These are phyloP conservation scores for Gambusia yucatana DNA, from an alignment of 2,797 vertebrate genomes.

Conservation along the genomic window DNA sequence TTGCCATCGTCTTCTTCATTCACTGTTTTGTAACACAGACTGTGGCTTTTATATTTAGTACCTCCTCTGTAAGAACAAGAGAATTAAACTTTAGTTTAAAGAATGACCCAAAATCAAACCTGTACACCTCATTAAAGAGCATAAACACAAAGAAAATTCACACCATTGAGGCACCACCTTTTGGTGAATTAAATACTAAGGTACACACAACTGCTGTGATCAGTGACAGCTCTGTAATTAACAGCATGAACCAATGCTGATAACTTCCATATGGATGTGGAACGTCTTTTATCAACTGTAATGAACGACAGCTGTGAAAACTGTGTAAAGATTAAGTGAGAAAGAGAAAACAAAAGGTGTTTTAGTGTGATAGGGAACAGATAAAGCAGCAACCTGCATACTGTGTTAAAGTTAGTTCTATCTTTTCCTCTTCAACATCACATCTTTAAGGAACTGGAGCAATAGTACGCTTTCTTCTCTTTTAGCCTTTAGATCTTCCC, in stretches of 20 bases:
- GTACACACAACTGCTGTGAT: slow-evolving; percentile 26
- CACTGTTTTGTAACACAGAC: neutral
- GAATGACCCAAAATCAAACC: slow-evolving; percentile 3
- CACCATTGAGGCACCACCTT: neutral
- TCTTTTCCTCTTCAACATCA: neutral
- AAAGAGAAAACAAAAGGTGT: slow-evolving; percentile 26
- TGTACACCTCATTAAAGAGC: slow-evolving; percentile 16
- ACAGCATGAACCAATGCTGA: slow-evolving; percentile 34
- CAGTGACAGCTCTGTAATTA: slow-evolving; percentile 62
- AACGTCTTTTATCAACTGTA: slow-evolving; percentile 23
- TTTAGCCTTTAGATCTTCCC: slow-evolving; percentile 4
- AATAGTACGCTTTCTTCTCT: slow-evolving; percentile 18
- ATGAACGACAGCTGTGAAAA: slow-evolving; percentile 33
- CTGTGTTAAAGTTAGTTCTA: slow-evolving; percentile 7
- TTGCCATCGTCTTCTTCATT: neutral
- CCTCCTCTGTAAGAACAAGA: slow-evolving; percentile 5
- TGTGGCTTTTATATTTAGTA: neutral
- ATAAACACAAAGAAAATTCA: slow-evolving; percentile 9
- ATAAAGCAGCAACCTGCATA: slow-evolving; percentile 29
- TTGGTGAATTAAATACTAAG: slow-evolving; percentile 16
- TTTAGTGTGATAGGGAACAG: slow-evolving; percentile 12
- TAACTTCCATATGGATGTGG: slow-evolving; percentile 40
- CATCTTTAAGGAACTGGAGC: neutral
- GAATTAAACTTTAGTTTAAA: slow-evolving; percentile 21
- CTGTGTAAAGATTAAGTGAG: slow-evolving; percentile 13